Conservation (phyloP, 2,113 vertebrate species). For the Mesembrinibis cayennensis region DNA sequence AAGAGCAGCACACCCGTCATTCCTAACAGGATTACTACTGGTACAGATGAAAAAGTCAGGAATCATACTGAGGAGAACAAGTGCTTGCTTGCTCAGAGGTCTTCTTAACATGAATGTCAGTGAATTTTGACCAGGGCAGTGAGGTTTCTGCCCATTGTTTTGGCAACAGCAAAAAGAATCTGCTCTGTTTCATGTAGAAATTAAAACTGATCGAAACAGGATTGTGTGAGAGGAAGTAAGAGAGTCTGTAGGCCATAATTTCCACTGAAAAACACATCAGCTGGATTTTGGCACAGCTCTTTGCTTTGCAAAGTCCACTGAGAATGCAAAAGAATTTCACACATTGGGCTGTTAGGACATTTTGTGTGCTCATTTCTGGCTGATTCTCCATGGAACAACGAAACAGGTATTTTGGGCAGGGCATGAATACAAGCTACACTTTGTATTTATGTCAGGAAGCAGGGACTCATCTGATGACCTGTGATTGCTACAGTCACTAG, state of each 20-base stretch:
- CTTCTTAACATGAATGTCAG: not conserved
- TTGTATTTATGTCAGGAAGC: not conserved
- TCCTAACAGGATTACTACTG: not conserved
- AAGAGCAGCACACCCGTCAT: not conserved
- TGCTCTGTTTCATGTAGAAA: not conserved
- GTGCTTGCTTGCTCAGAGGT: not conserved
- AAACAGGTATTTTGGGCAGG: not conserved
- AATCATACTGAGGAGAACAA: not conserved
- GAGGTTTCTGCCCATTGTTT: not conserved
- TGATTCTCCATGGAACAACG: not conserved
- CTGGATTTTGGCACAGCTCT: not conserved
- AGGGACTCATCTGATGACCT: not conserved
- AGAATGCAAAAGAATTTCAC: not conserved
- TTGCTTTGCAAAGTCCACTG: not conserved
- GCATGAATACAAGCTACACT: not conserved
- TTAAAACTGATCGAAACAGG: not conserved
- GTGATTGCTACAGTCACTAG: not conserved
- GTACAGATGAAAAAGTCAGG: not conserved
- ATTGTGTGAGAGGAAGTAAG: not conserved
- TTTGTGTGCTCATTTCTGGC: not conserved
- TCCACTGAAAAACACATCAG: not conserved
- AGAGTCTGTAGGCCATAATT: not conserved
- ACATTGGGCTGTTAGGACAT: not conserved
- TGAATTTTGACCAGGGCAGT: not conserved
- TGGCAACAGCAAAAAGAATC: conserved; percentile 1